Percentiles rank a stretch among this genome's conserved stretches.
phyloP scores from a whole-genome alignment of 2,113 vertebrate genomes.

The Misgurnus anguillicaudatus region DNA sequence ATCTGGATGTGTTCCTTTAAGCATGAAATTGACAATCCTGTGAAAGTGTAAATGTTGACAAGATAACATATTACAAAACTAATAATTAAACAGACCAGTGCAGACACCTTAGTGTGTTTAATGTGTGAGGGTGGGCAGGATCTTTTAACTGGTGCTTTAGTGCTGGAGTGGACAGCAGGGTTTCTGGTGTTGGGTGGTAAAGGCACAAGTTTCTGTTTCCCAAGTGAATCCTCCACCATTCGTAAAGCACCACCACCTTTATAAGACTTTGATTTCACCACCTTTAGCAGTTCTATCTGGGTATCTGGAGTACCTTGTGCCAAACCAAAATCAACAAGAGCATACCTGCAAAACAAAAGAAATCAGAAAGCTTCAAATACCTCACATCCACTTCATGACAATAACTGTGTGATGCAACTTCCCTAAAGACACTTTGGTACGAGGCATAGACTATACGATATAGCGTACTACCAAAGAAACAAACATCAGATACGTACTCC shows the following conservation, averaged over 20 bases:
- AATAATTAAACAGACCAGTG: background rate
- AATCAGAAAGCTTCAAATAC: background rate
- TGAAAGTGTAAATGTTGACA: no score
- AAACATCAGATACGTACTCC: constrained; percentile 75
- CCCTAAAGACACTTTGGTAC: no score
- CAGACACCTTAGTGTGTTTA: constrained; percentile 82
- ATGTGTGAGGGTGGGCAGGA: constrained; percentile 69
- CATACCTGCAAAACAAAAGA: constrained; percentile 76
- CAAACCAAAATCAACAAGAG: constrained; percentile 96
- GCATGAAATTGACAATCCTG: no score
- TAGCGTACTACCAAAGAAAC: background rate
- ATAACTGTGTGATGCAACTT: no score
- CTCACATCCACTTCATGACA: background rate
- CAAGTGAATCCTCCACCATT: constrained; percentile 66
- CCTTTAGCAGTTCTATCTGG: constrained; percentile 89
- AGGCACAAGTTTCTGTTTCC: constrained; percentile 67
- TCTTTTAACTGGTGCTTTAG: constrained; percentile 78
- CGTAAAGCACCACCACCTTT: constrained; percentile 78
- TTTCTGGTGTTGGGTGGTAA: constrained; percentile 48
- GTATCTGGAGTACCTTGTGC: constrained; percentile 94
- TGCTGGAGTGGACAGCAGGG: constrained; percentile 63
- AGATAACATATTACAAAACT: no score
- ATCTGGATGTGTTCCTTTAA: no score
- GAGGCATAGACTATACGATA: no score
- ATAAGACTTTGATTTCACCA: constrained; percentile 78